Evolutionary conservation across 2,113 vertebrate genomes (phyloP).

Genomic region (Egretta garzetta): DNA sequence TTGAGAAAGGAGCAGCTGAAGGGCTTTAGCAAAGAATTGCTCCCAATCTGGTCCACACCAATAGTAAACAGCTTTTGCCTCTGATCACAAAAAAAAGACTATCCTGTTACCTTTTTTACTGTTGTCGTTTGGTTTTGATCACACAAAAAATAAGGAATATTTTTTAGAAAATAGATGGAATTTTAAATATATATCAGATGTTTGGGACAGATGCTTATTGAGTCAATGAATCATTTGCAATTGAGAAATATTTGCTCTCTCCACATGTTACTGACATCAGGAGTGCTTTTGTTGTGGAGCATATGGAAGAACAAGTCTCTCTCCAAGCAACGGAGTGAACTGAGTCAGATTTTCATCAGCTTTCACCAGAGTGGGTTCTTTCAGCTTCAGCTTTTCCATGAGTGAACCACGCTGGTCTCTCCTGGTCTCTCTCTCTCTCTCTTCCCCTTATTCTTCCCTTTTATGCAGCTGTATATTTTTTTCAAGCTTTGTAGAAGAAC

Average conservation of each 20-base stretch:
- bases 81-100: not conserved
- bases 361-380: not conserved
- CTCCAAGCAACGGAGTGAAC: not conserved
- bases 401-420: not conserved
- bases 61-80: not conserved
- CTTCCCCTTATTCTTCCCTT: not conserved
- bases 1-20: not conserved
- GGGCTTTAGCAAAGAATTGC: not conserved
- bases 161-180: constrained; percentile 20
- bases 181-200: constrained; percentile 38
- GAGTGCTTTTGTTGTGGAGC: not conserved
- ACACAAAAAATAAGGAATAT: not conserved
- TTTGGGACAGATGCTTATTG: constrained; percentile 35
- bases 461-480: not conserved
- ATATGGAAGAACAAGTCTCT: not conserved
- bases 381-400: not conserved
- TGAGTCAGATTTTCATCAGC: constrained; percentile 5
- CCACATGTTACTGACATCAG: constrained; percentile 32
- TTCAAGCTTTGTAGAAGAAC: not conserved
- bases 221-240: constrained; percentile 39
- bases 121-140: constrained; percentile 13
- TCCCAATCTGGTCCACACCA: not conserved
- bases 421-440: not conserved
- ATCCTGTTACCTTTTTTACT: not conserved
- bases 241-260: constrained; percentile 39